Base-by-base conservation (phyloP, 2,888 invertebrate genomes). In the Pristionchus fissidentatus region DNA sequence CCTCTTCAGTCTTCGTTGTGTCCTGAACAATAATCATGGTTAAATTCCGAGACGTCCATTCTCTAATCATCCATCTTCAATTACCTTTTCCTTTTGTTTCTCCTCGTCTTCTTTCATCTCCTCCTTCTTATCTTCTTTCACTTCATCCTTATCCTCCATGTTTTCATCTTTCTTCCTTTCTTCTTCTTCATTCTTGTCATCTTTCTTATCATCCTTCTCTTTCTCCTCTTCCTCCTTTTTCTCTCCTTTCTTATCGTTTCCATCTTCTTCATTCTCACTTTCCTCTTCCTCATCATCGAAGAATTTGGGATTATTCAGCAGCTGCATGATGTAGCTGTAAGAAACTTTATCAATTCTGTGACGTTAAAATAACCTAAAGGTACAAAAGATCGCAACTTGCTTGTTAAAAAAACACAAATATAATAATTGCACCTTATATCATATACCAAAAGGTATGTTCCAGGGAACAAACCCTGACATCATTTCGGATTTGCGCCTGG, bases 231-330 rank as follows among this genome's bases (percentile, higher is more conserved):
- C 10, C 7, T 75, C 26, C 26, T 41, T 29, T 32, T 52, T 22
- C 22, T 38, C 32, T 32, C 52, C 78, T 4, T 78, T 52, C 52
- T 55, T 32, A 7, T 78, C 38, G 19, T 49, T 35, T 3, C 46
- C 32, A n/a, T 75, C 38, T 2, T 78, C 52, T 35, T 78, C 78
- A 3, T 78, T 26, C 35, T 78, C 55, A n/a, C 38, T 55, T 4
- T 78, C 78, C 35, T 78, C 78, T n/a, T 78, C 38, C 29, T 78
- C 78, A 10, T 77, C 77, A 77, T 38, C 78, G n/a, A 66, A 66
- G 10, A 66, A 32, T 8, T 19, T 7, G n/a, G 66, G 66, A 66
- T 66, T 29, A 5, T 19, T 19, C 15, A 66, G 10, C 38, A 66
- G 38, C 38, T 66, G 19, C 32, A 8, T 38, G 66, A 66, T 66